Conservation (phyloP, 2,113 vertebrate species). For the Microcebus tavaratra region DNA sequence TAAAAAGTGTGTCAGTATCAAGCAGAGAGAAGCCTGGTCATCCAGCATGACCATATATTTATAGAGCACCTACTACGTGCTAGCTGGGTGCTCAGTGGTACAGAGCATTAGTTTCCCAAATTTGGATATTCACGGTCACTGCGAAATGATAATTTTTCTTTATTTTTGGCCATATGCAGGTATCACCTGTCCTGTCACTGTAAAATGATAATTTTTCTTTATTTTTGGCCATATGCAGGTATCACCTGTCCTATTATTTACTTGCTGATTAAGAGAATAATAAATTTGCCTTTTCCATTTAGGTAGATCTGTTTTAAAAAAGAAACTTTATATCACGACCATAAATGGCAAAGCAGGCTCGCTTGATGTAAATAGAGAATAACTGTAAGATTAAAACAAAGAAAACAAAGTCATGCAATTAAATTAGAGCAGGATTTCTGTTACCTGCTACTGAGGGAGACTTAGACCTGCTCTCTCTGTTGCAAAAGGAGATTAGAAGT, state of each 20-base stretch:
- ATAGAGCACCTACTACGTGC: not conserved
- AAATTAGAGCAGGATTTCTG: not conserved
- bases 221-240: not conserved
- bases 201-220: not conserved
- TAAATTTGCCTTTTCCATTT: not conserved
- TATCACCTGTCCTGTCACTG: not conserved
- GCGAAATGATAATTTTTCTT: not conserved
- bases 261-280: not conserved
- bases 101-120: not conserved
- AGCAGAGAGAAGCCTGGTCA: not conserved
- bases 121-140: not conserved
- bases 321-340: not conserved
- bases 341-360: not conserved
- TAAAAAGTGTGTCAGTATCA: not conserved
- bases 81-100: no score
- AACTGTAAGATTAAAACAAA: conserved; percentile 24
- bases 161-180: not conserved
- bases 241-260: not conserved
- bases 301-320: not conserved
- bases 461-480: not conserved
- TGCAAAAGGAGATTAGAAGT: not conserved
- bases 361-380: conserved; percentile 10
- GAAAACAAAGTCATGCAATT: not conserved
- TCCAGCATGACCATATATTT: not conserved
- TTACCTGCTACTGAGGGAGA: not conserved